Evolutionary conservation across 2,797 vertebrate genomes (phyloP).

Genomic region (Rhabdomys pumilio): DNA sequence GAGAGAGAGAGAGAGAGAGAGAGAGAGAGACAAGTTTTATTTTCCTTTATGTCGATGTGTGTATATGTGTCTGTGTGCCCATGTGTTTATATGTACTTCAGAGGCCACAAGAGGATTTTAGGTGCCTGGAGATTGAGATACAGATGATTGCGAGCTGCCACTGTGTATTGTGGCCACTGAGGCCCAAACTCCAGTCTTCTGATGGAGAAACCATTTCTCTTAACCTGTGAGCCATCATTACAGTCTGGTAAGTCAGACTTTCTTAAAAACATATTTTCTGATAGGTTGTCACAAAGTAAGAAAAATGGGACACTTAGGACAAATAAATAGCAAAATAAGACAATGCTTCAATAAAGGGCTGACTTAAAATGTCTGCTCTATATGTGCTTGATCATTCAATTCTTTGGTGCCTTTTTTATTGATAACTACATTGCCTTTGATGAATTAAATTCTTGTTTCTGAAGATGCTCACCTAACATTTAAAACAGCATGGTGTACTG

Average conservation of each 20-base stretch:
- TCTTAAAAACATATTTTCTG: neutral
- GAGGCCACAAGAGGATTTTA: neutral
- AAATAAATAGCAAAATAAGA: constrained; percentile 15
- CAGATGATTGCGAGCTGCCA: neutral
- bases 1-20: too few relatives aligned
- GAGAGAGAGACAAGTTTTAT: neutral
- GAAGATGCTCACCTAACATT: neutral
- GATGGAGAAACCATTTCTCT: neutral
- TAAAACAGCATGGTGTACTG: neutral
- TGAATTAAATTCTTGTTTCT: constrained; percentile 41
- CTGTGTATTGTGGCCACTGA: too few relatives aligned
- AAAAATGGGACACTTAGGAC: neutral
- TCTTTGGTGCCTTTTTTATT: constrained; percentile 5
- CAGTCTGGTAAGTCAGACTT: neutral
- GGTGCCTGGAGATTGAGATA: neutral
- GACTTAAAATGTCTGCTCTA: neutral
- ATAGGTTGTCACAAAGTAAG: constrained; percentile 5
- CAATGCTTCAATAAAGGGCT: neutral
- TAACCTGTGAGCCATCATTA: neutral
- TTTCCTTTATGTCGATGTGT: neutral
- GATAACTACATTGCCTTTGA: neutral
- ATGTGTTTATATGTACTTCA: neutral
- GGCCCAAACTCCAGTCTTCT: neutral
- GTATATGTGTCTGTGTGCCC: neutral
- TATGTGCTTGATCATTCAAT: neutral